Base-by-base conservation (phyloP, 2,113 vertebrate genomes). In the Cervus canadensis region DNA sequence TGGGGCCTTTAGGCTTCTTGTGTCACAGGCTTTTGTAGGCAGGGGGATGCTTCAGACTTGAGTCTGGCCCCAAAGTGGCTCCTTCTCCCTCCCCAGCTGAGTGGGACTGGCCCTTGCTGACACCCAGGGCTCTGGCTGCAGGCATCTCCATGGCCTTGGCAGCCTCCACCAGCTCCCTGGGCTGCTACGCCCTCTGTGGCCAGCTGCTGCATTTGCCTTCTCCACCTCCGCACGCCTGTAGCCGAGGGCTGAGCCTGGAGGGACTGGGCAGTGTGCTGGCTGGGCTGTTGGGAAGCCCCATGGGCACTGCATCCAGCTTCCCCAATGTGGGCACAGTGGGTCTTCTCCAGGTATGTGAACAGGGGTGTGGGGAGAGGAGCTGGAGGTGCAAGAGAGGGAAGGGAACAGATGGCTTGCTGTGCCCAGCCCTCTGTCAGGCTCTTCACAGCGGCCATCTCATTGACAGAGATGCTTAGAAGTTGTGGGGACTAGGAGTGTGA, bases 201-300 rank as follows among this genome's bases (percentile, higher is more conserved):
- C 98, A 98, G 88, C 97, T 99, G 81, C 94, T 99, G 96, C 97
- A 16, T 86, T 98, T 96, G 52, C 98, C 99, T 1, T 79, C 19
- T 16, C 98, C 98, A 1, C 98, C 99, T 6, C 74, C 98, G 0
- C 95, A 99, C 0, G 97, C 99, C 54, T 99, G 98, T 96, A 99
- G 98, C 98, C 98, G 99, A 7, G 99, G 99, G 0, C 98, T 99
- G 79, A 98, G 98, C 95, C 62, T 87, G 26, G 99, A 99, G 96
- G 99, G 99, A 4, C 78, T 99, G 81, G 99, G 99, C 83, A 99
- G 98, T 96, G 96, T 99, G 82, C 96, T 99, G 79, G 98, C 99
- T 0, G 99, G 99, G 85, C 89, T 99, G n/a, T 96, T 99, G 98
- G 99, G 99, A 40, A 98, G 94, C 1, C 97, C 98, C 0, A 96